Evolutionary conservation across 2,113 vertebrate species (phyloP).

Genomic region (Lepisosteus osseus): DNA sequence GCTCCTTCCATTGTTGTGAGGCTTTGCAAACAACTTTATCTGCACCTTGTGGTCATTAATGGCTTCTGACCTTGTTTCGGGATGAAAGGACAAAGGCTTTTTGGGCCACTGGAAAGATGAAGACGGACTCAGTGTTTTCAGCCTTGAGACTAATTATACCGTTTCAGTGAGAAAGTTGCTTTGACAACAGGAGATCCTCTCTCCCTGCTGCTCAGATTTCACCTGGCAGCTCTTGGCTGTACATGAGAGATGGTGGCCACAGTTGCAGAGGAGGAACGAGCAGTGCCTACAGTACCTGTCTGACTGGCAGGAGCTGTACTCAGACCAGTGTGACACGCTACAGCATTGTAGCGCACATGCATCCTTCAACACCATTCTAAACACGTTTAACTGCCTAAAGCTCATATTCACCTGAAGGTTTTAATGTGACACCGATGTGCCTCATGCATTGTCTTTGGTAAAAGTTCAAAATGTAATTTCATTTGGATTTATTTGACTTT

Average conservation of each 20-base stretch:
- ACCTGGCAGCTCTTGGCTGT: background rate
- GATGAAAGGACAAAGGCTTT: background rate
- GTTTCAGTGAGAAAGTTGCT: background rate
- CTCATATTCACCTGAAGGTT: too few relatives aligned
- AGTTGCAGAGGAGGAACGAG: background rate
- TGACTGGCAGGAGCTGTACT: slow-evolving; percentile 10
- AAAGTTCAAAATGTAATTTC: too few relatives aligned
- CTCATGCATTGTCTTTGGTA: too few relatives aligned
- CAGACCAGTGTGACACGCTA: too few relatives aligned
- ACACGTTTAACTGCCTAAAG: too few relatives aligned
- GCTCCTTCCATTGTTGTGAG: too few relatives aligned
- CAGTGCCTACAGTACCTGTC: slow-evolving; percentile 17
- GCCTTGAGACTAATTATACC: background rate
- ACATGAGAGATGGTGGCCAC: background rate
- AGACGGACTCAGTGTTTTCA: background rate
- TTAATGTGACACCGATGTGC: too few relatives aligned
- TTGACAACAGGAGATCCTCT: background rate
- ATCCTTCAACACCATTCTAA: too few relatives aligned
- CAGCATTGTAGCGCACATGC: too few relatives aligned
- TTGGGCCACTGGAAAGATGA: background rate
- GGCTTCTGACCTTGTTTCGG: background rate
- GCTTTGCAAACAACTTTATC: too few relatives aligned
- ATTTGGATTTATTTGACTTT: too few relatives aligned
- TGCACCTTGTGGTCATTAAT: background rate
- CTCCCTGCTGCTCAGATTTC: background rate